Evolutionary conservation across 2,888 invertebrate species (phyloP).

Genomic region (Trachelus iudaicus): DNA sequence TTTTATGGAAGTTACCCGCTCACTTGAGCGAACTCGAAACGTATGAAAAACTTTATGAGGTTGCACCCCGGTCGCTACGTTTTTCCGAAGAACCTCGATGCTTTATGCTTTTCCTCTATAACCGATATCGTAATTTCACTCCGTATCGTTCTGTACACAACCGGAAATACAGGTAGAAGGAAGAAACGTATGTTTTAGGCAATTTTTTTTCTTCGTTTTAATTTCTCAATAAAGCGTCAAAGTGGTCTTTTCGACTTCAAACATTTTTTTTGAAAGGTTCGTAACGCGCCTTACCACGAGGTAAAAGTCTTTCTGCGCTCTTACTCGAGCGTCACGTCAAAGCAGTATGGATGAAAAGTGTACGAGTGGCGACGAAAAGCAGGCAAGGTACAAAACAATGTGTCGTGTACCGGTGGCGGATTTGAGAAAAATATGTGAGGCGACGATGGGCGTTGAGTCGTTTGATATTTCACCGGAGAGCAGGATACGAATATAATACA

Average conservation of each 20-base stretch:
- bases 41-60: constrained; percentile 18
- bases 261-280: not conserved
- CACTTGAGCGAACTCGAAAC: constrained; percentile 21
- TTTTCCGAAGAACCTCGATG: not conserved
- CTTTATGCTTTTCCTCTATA: not conserved
- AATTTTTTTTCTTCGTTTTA: not conserved
- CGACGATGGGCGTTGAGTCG: not conserved
- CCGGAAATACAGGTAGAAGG: not conserved
- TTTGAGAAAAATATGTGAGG: not conserved
- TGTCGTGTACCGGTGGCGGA: not conserved
- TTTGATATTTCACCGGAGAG: not conserved
- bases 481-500: not conserved
- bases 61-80: not conserved
- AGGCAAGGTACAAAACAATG: not conserved
- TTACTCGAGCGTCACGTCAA: not conserved
- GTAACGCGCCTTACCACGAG: no score
- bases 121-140: not conserved
- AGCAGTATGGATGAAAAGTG: not conserved
- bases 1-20: constrained; percentile 24
- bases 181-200: not conserved
- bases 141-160: not conserved
- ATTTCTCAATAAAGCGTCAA: constrained; percentile 32
- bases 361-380: not conserved
- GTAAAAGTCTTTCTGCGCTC: not conserved
- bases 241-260: constrained; percentile 7